A percentile compares a stretch with the other conserved stretches of the same genome.
phyloP scores from a whole-genome alignment of 2,797 vertebrate species.

The Remorina albescens region DNA sequence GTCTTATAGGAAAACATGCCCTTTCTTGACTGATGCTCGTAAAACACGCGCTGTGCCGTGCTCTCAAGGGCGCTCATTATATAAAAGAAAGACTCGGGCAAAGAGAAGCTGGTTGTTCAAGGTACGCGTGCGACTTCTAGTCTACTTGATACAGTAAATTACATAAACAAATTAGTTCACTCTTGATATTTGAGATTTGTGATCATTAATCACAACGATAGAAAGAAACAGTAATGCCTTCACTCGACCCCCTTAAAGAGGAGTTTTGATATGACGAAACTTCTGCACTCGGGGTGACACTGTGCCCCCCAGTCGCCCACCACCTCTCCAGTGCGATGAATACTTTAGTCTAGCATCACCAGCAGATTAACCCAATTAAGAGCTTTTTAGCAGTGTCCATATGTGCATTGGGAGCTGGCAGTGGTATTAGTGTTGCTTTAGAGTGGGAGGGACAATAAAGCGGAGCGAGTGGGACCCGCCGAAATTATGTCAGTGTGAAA shows the following conservation, averaged over 20 bases:
- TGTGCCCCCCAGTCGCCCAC: conserved; percentile 84
- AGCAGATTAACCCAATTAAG: conserved; percentile 90
- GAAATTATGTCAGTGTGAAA: conserved; percentile 93
- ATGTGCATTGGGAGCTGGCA: conserved; percentile 39
- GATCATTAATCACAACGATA: conserved; percentile 21
- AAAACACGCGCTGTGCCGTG: conserved; percentile 21
- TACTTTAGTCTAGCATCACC: conserved; percentile 86
- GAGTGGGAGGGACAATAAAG: conserved; percentile 85
- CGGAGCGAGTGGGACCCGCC: conserved; percentile 85
- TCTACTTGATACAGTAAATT: neutral
- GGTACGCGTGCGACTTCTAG: neutral
- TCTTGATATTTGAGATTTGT: conserved; percentile 2
- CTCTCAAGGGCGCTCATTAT: conserved; percentile 24
- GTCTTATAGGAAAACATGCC: conserved; percentile 60
- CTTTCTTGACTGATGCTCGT: conserved; percentile 46
- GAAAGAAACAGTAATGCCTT: conserved; percentile 21
- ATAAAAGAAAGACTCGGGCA: neutral
- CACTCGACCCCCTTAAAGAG: conserved; percentile 21
- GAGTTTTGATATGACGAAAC: conserved; percentile 24
- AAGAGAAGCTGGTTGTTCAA: conserved; percentile 7
- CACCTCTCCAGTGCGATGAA: conserved; percentile 86
- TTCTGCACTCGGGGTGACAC: conserved; percentile 66
- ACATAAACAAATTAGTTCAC: neutral
- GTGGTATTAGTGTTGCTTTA: conserved; percentile 33
- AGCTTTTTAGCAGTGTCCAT: conserved; percentile 83